phyloP scores from a whole-genome alignment of 2,113 vertebrate species.

The Fregetta grallaria region DNA sequence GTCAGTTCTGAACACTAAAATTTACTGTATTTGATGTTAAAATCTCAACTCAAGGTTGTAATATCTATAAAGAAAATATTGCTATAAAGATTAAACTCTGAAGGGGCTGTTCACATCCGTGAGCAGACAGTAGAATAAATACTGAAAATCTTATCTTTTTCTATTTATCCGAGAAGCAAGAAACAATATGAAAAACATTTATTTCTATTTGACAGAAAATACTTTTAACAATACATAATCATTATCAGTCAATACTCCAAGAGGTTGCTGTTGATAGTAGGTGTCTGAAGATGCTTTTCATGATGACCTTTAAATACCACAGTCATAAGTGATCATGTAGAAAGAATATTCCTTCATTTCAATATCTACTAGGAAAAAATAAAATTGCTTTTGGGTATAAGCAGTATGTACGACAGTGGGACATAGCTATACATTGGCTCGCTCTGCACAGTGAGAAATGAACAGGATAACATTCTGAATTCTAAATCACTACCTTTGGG shows the following conservation, averaged over 20 bases:
- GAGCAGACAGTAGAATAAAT: constrained; percentile 66
- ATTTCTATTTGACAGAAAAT: constrained; percentile 67
- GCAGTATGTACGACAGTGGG: not conserved
- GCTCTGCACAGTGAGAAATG: not conserved
- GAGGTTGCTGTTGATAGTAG: constrained; percentile 48
- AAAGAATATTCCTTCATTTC: constrained; percentile 50
- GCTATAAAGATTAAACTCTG: constrained; percentile 65
- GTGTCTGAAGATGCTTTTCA: constrained; percentile 63
- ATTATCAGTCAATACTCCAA: constrained; percentile 59
- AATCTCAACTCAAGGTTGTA: constrained; percentile 64
- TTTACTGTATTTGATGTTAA: constrained; percentile 64
- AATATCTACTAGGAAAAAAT: constrained; percentile 26
- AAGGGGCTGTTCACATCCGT: constrained; percentile 48
- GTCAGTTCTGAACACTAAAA: constrained; percentile 48
- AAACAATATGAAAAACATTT: constrained; percentile 69
- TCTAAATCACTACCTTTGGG: constrained; percentile 11
- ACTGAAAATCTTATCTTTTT: constrained; percentile 68
- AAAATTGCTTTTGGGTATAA: not conserved
- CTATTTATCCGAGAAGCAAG: constrained; percentile 55
- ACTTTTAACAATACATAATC: constrained; percentile 55
- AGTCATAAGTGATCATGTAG: constrained; percentile 41
- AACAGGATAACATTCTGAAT: constrained; percentile 41
- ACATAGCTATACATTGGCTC: not conserved
- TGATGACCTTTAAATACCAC: constrained; percentile 76
- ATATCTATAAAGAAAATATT: constrained; percentile 53